A percentile compares a stretch with the other conserved stretches of the same genome.
Evolutionary conservation across 2,888 invertebrate species (phyloP).

Genomic region (Pegoplata infirma): DNA sequence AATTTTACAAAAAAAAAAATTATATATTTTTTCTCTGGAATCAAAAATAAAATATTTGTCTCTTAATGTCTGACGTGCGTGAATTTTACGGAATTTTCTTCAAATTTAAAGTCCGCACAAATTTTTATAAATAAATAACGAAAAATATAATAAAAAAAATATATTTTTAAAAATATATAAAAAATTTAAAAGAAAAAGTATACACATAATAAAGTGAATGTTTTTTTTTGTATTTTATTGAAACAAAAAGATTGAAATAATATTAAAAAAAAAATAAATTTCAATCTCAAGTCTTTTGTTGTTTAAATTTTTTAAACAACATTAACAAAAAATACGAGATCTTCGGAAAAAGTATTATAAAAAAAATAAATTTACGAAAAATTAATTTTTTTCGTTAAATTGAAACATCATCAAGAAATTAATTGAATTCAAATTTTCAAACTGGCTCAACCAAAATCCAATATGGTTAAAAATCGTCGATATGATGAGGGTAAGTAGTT

Average conservation of each 20-base stretch:
- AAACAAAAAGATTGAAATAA: too few species aligned
- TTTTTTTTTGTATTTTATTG: too few species aligned
- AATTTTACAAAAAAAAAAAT: neutral
- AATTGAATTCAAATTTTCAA: constrained; percentile 6
- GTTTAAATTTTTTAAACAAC: neutral
- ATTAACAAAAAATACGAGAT: neutral
- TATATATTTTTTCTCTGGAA: neutral
- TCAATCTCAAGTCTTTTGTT: neutral
- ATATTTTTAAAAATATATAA: too few species aligned
- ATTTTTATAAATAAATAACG: neutral
- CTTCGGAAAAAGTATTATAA: neutral
- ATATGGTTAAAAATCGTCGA: constrained; percentile 75
- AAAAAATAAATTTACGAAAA: neutral
- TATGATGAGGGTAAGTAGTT: constrained; percentile 73
- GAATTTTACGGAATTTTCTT: neutral
- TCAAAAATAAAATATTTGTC: constrained; percentile 1
- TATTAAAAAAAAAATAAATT: constrained; percentile 1
- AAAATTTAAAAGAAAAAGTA: constrained; percentile 4
- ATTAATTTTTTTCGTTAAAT: neutral
- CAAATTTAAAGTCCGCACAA: neutral
- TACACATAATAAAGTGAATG: constrained; percentile 9
- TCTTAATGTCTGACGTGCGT: constrained; percentile 4
- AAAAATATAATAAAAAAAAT: constrained; percentile 1
- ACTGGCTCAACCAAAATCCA: constrained; percentile 43
- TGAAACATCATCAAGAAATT: too few species aligned